These are phyloP conservation scores for Poeciliopsis retropinna DNA, from an alignment of 2,113 vertebrate species.

Conservation along the genomic window DNA sequence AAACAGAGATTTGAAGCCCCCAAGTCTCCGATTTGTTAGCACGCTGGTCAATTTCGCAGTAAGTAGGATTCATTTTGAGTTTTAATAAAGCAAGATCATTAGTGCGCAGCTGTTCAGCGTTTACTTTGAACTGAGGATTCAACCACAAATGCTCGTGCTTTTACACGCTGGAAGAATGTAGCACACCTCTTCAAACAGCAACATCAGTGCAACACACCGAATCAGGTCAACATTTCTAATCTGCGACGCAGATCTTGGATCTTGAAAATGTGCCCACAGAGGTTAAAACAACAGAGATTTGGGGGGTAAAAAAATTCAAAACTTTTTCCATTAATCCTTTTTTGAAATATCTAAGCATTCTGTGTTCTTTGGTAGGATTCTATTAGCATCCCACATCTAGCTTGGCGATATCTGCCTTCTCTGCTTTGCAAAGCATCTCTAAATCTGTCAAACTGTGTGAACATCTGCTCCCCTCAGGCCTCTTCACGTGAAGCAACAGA, in stretches of 20 bases:
- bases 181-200: conserved; percentile 3
- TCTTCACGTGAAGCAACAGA: too few species aligned
- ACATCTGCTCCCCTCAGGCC: too few species aligned
- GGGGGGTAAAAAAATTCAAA: too few species aligned
- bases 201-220: background rate
- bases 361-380: too few species aligned
- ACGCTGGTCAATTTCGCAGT: conserved; percentile 33
- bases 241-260: background rate
- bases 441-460: too few species aligned
- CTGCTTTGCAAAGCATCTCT: too few species aligned
- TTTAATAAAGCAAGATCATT: conserved; percentile 32
- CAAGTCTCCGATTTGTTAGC: conserved; percentile 33
- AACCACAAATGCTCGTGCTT: conserved; percentile 35
- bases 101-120: conserved; percentile 44
- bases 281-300: background rate
- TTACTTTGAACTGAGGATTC: conserved; percentile 46
- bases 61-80: conserved; percentile 18
- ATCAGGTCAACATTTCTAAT: background rate
- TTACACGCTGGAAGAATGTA: background rate
- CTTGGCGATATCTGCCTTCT: too few species aligned
- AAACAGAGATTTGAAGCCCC: conserved; percentile 37
- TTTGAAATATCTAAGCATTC: too few species aligned
- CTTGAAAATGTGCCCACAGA: background rate
- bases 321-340: too few species aligned
- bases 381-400: too few species aligned